Base-by-base conservation (phyloP, 1,140 invertebrate species). In the Palaemon carinicauda region DNA sequence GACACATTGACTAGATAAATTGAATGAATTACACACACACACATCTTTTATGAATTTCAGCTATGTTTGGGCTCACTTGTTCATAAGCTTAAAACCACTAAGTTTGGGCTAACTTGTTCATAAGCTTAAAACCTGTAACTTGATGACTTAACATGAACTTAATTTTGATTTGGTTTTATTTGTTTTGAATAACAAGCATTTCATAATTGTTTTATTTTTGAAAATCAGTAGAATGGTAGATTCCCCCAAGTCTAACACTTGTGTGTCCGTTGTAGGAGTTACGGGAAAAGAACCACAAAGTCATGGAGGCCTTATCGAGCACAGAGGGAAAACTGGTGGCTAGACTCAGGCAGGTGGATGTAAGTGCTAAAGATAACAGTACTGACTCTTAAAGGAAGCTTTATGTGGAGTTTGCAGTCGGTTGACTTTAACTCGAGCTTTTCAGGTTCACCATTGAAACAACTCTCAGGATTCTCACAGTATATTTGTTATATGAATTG, bases 271-370 rank as follows among this genome's bases (percentile, higher is more conserved):
- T 86, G 84, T 86, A 86, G 84, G 84, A 86, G 84, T 86, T 86
- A 51, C 84, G 84, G 41, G 84, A 86, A 86, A 86, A 86, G 84
- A 86, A 86, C 84, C 84, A 86, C 84, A 80, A 79, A 86, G 84
- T 86, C 77, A 60, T 86, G 84, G 77, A 86, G 84, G 84, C 84
- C 84, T 86, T 86, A 86, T 73, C 84, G 52, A 86, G 56, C 77
- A 86, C 84, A 86, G 84, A 86, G 84, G 77, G 80, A 80, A 86
- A 86, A 80, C 78, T 86, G 84, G 80, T 86, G 84, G 84, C 75
- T 86, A 86, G 84, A 86, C 84, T 86, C 84, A 86, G 80, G 84
- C 84, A 86, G 84, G 84, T 86, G 84, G 84, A 86, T 86, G 84
- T 86, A 86, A 86, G 84, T 86, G 84, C 75, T 80, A 41, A 41